Conservation (phyloP, 2,797 vertebrate genomes). For the Spea hammondii region DNA sequence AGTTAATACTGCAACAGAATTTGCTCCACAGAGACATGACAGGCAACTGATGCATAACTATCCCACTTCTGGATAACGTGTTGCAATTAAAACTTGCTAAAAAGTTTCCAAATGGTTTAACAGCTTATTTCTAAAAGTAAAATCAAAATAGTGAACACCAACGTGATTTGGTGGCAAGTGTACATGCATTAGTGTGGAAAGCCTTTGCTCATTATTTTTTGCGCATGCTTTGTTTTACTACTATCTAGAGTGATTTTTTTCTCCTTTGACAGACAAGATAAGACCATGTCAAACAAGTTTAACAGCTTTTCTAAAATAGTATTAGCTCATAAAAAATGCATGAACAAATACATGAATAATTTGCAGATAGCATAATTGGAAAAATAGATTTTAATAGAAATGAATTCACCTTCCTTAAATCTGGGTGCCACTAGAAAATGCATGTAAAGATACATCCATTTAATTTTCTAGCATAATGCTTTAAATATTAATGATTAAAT, state of each 20-base stretch:
- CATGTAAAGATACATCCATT: conserved; percentile 9
- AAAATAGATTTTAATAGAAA: conserved; percentile 19
- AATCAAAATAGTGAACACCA: no score
- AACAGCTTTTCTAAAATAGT: conserved; percentile 5
- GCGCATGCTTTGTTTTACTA: no score
- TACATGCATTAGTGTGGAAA: no score
- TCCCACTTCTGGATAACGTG: no score
- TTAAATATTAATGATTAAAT: conserved; percentile 33
- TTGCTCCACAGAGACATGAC: no score
- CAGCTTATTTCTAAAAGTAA: no score
- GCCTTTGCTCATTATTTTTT: no score
- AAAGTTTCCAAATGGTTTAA: no score
- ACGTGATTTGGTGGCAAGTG: no score
- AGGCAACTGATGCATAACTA: no score
- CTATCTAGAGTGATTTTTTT: not conserved
- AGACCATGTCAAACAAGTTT: not conserved
- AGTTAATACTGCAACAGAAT: no score
- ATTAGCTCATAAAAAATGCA: conserved; percentile 30
- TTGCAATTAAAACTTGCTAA: no score
- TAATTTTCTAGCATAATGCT: conserved; percentile 9
- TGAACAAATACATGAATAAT: not conserved
- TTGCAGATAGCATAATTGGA: conserved; percentile 14
- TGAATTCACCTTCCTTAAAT: not conserved
- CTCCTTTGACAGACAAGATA: conserved; percentile 13
- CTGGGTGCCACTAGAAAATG: conserved; percentile 1